Base-by-base conservation (phyloP, 2,113 vertebrate genomes). In the Amia ocellicauda region DNA sequence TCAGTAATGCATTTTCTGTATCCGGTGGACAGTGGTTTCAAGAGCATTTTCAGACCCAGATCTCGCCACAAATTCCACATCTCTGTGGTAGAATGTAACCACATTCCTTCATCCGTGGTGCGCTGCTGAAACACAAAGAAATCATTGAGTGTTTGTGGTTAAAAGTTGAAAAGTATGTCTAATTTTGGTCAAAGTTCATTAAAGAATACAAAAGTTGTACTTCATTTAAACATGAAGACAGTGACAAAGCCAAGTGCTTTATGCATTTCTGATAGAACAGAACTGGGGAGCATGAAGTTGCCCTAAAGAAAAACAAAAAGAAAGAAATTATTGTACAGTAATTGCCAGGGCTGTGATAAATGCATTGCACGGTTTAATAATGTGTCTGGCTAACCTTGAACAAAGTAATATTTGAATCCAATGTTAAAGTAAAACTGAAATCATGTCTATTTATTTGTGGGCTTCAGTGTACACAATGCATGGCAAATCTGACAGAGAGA, bases 101-200 rank as follows among this genome's bases (percentile, higher is more conserved):
- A 19, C 70, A 75, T 78, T 78, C 76, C 76, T 71, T 73, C 61
- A 69, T 74, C 74, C 62, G 72, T 73, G 76, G 78, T 77, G 74
- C 68, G 75, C 61, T 23, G 78, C 74, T 64, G 47, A 71, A 73
- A 69, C 75, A 89, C 87, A 90, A 90, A 90, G 80, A 81, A 78
- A 67, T 72, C 84, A 86, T 88, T 87, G 78, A 71, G 78, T 80
- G 78, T 78, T 82, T 79, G 73, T 75, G 83, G 85, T 83, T 77
- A 80, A 84, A 85, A 85, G 80, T 86, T 87, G 86, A 87, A 86
- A 83, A 86, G 85, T 86, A 87, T 85, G 83, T 89, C 86, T 88
- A 88, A 89, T 89, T 88, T 87, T 84, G 86, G 85, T 88, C 86
- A 85, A 84, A 89, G 86, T 87, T 90, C 86, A 86, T 89, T 86